Base-by-base conservation (phyloP, 2,113 vertebrate genomes). In the Melospiza melodia region DNA sequence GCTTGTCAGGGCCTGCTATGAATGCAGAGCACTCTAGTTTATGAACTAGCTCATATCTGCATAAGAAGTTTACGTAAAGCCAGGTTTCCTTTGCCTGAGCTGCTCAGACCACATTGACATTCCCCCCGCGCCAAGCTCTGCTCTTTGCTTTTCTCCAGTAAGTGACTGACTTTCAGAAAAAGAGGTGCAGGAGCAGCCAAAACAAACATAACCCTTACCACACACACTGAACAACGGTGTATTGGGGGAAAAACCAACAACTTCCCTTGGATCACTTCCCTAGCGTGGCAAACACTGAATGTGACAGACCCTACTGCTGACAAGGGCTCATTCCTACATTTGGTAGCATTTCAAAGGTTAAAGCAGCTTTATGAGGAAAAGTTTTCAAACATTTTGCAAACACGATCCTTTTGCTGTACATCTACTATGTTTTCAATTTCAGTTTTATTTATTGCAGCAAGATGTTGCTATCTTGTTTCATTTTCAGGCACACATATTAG, bases 401-500 rank as follows among this genome's bases (percentile, higher is more conserved):
- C 30, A 94, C 73, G 78, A 69, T 52, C 46, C 59, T 52, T 90
- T 83, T 44, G 48, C 75, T 63, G 39, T 11, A 54, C 21, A 55
- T 76, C 23, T 51, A 71, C 75, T 43, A 15, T 5, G 11, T 46
- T 83, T 94, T 88, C 84, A 77, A 93, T 92, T 93, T 81, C 82
- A 80, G 43, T 65, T 81, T 87, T 39, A 62, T 27, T 93, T 91
- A 77, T 59, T 87, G 68, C 72, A 73, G 72, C 31, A 72, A 57
- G 75, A 71, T 84, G 66, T 82, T 88, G 52, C 61, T 84, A 77
- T 88, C 80, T 85, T 66, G n/a, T 74, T 91, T 80, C 80, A 95
- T 93, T 95, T 89, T 61, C 78, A 79, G 33, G 78, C 54, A 73
- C 48, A 82, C 73, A 41, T 75, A 93, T 80, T 78, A 72, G 67